These are phyloP conservation scores for Apteryx mantelli DNA, from an alignment of 2,113 vertebrate genomes.

Conservation along the genomic window DNA sequence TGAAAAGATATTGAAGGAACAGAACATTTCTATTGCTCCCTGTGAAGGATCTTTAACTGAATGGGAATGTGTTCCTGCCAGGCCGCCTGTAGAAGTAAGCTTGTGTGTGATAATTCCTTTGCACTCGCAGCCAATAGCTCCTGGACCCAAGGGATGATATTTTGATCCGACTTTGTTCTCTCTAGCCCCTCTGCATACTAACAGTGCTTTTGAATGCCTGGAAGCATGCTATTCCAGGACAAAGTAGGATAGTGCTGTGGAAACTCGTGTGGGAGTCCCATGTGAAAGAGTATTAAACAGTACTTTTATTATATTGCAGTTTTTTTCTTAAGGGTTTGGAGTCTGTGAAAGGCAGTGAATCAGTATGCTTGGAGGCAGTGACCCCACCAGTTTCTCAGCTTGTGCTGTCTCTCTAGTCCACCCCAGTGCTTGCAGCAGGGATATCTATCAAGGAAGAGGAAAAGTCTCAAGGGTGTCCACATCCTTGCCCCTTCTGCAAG, in stretches of 20 bases:
- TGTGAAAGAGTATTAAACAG: not conserved
- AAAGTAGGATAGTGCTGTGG: not conserved
- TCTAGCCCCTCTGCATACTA: not conserved
- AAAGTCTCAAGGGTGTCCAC: not conserved
- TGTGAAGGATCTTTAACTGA: not conserved
- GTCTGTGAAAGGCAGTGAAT: not conserved
- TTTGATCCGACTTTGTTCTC: slow-evolving; percentile 28
- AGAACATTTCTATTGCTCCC: slow-evolving; percentile 21
- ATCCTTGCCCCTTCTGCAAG: not conserved
- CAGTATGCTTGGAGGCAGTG: not conserved
- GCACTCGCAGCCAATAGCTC: slow-evolving; percentile 1
- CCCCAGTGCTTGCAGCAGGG: not conserved
- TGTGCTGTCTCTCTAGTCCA: not conserved
- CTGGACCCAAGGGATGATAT: not conserved
- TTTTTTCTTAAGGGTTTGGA: not conserved
- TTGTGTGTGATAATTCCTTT: slow-evolving; percentile 28
- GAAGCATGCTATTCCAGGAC: not conserved
- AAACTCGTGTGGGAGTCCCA: not conserved
- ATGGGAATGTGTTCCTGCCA: not conserved
- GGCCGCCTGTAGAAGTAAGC: not conserved
- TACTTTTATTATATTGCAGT: not conserved
- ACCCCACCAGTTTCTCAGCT: not conserved
- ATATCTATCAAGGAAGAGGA: not conserved
- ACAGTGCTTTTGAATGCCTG: not conserved
- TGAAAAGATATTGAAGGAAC: slow-evolving; percentile 36